phyloP scores from a whole-genome alignment of 2,888 invertebrate genomes.

The Taenaris catops region DNA sequence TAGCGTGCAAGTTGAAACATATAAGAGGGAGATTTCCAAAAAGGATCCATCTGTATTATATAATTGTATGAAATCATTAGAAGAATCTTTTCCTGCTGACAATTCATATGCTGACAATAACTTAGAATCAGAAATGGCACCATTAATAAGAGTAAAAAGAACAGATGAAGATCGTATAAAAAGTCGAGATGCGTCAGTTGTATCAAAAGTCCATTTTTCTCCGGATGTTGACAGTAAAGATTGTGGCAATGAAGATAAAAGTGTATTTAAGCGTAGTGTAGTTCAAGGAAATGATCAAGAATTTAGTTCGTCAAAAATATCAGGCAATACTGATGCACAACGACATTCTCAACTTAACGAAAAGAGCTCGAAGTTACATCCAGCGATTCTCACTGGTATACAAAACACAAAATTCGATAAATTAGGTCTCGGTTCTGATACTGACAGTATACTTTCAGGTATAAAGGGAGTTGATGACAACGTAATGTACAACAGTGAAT shows the following conservation, averaged over 20 bases:
- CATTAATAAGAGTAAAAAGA: slow-evolving; percentile 63
- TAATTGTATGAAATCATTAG: slow-evolving; percentile 54
- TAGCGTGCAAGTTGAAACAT: slow-evolving; percentile 30
- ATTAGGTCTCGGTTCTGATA: slow-evolving; percentile 53
- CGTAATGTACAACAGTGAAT: slow-evolving; percentile 51
- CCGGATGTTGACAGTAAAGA: slow-evolving; percentile 60
- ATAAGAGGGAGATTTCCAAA: slow-evolving; percentile 43
- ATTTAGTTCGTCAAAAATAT: slow-evolving; percentile 12
- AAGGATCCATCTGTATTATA: slow-evolving; percentile 36
- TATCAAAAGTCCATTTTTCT: slow-evolving; percentile 54
- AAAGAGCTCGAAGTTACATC: slow-evolving; percentile 11
- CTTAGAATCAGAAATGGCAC: slow-evolving; percentile 39
- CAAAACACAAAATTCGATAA: slow-evolving; percentile 33
- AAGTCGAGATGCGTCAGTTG: slow-evolving; percentile 47
- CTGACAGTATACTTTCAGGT: slow-evolving; percentile 56
- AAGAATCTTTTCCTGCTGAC: slow-evolving; percentile 62
- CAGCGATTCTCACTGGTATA: slow-evolving; percentile 18
- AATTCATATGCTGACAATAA: slow-evolving; percentile 43
- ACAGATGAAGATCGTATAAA: slow-evolving; percentile 41
- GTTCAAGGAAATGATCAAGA: slow-evolving; percentile 28
- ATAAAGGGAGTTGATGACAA: slow-evolving; percentile 61
- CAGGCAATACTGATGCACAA: background rate
- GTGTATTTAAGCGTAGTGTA: slow-evolving; percentile 70
- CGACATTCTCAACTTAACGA: slow-evolving; percentile 7
- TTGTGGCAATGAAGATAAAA: slow-evolving; percentile 67